Base-by-base conservation (phyloP, 1,140 invertebrate genomes). In the Zaprionus kolodkinae region DNA sequence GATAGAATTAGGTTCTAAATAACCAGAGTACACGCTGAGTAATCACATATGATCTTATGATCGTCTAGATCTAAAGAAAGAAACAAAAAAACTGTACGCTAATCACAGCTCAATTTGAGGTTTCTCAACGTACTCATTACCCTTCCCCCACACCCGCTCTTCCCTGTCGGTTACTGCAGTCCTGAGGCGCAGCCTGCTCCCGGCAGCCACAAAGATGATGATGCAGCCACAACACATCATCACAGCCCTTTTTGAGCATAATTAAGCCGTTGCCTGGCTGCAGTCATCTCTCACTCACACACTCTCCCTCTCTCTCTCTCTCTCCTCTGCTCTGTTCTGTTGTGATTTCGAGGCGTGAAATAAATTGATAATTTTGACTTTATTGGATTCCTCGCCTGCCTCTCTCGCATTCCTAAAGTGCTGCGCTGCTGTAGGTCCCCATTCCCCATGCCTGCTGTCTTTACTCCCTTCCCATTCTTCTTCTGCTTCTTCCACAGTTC, bases 331-430 rank as follows among this genome's bases (percentile, higher is more conserved):
- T 62, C 45, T 54, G 6, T n/a, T 17, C 12, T 80, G 80, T 74
- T 90, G 72, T 90, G 86, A 91, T 81, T 81, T 82, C 43, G 68
- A 90, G 86, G 86, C 86, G 86, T 90, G 87, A 90, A 90, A 90
- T 90, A 90, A 91, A 90, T 91, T 87, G 86, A 90, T 90, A 90
- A 90, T 90, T 90, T 90, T 61, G 86, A 64, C 87, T 78, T 90
- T 90, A 90, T 91, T 91, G 86, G 86, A 90, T 90, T 90, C 77
- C 33, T 57, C 33, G 21, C 52, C 60, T 35, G 40, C 11, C 65
- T 50, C 65, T 50, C 40, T 45, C 54, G 60, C 82, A 86, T 85
- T 70, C 81, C 43, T 67, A 30, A 48, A 68, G 60, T 56, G 40
- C 25, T 43, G 40, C 87, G 79, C 86, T 80, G 86, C 86, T 90